Percentiles rank a stretch among this genome's conserved stretches.
These are phyloP conservation scores for Petrolisthes cinctipes DNA, from an alignment of 2,888 invertebrate species.

Conservation along the genomic window DNA sequence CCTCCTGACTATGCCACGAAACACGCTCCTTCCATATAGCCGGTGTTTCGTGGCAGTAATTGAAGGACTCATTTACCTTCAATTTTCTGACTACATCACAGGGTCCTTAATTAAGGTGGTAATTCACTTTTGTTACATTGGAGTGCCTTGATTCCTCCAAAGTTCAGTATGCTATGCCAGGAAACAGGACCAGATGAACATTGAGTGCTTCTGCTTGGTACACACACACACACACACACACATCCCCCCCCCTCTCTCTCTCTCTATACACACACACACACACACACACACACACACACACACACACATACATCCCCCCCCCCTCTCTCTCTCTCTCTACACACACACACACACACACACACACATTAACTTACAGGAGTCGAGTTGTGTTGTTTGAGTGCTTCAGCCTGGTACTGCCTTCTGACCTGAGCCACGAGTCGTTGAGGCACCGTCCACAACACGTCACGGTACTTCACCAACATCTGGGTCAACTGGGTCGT, in stretches of 20 bases:
- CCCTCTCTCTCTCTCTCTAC: not conserved
- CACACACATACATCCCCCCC: not conserved
- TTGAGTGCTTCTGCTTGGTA: not conserved
- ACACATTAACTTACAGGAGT: constrained; percentile 40
- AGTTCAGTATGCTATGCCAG: too few relatives aligned
- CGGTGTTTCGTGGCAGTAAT: too few relatives aligned
- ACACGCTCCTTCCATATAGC: too few relatives aligned
- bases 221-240: not conserved
- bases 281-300: not conserved
- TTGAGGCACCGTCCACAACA: constrained; percentile 84
- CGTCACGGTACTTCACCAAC: constrained; percentile 82
- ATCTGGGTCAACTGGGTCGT: constrained; percentile 89
- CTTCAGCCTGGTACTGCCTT: constrained; percentile 62
- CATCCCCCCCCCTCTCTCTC: not conserved
- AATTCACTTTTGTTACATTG: too few relatives aligned
- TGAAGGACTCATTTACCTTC: too few relatives aligned
- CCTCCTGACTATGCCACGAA: too few relatives aligned
- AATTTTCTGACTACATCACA: too few relatives aligned
- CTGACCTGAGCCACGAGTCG: constrained; percentile 78
- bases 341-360: not conserved
- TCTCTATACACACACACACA: not conserved
- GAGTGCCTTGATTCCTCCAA: too few relatives aligned
- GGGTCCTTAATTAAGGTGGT: too few relatives aligned
- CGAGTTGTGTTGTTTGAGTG: constrained; percentile 45
- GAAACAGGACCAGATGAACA: too few relatives aligned